Evolutionary conservation across 2,888 invertebrate genomes (phyloP).

Genomic region (Lochmaea crataegi): DNA sequence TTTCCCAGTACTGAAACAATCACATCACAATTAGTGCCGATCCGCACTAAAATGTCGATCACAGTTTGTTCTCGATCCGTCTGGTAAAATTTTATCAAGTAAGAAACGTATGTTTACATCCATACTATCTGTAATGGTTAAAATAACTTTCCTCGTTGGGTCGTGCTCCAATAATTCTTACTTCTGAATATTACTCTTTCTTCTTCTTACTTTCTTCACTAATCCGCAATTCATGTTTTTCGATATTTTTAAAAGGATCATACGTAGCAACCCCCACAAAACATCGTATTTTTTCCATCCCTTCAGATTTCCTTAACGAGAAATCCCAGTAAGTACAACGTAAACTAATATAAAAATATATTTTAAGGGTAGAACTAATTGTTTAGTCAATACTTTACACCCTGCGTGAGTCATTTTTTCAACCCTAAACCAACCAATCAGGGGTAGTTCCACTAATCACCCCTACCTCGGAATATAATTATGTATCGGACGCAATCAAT

Average conservation of each 20-base stretch:
- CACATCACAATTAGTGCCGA: no score
- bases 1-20: no score
- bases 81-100: no score
- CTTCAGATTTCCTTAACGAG: conserved; percentile 45
- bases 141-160: no score
- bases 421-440: conserved; percentile 66
- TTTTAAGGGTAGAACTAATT: conserved; percentile 66
- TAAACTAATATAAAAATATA: conserved; percentile 62
- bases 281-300: conserved; percentile 31
- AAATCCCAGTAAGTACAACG: conserved; percentile 49
- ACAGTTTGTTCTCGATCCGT: no score
- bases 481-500: conserved; percentile 67
- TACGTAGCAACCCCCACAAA: conserved; percentile 28
- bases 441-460: conserved; percentile 65
- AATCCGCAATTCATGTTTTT: not conserved
- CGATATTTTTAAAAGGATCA: conserved; percentile 11
- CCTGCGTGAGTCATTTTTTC: conserved; percentile 68
- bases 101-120: no score
- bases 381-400: conserved; percentile 68
- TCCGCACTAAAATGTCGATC: no score
- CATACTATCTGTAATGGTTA: no score
- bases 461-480: conserved; percentile 65
- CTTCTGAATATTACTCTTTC: not conserved
- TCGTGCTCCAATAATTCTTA: no score
- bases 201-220: not conserved